These are phyloP conservation scores for Okapia johnstoni DNA, from an alignment of 2,113 vertebrate species.

Conservation along the genomic window DNA sequence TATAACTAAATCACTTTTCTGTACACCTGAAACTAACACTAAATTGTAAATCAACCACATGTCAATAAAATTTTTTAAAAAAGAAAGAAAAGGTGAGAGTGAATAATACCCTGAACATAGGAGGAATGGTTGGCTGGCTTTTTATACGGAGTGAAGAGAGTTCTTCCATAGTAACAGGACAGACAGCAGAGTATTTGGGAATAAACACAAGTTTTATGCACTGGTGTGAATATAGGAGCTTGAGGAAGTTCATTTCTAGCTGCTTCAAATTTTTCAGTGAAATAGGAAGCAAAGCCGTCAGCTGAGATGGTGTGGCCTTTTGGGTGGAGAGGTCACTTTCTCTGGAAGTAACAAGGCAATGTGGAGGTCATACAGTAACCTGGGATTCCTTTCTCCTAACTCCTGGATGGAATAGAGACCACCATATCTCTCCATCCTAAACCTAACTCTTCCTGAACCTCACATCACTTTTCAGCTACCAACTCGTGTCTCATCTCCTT, in stretches of 20 bases:
- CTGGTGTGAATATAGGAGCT: not conserved
- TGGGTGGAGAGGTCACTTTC: not conserved
- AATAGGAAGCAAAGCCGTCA: not conserved
- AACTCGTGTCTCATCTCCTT: not conserved
- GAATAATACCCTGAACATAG: not conserved
- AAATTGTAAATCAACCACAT: not conserved
- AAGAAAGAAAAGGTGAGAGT: not conserved
- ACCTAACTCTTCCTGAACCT: not conserved
- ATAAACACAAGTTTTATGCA: not conserved
- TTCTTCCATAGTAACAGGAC: not conserved
- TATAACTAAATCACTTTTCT: not conserved
- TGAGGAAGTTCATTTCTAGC: not conserved
- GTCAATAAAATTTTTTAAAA: not conserved
- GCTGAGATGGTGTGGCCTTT: not conserved
- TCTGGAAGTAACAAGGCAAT: not conserved
- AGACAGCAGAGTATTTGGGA: not conserved
- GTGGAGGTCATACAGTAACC: not conserved
- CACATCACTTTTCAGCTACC: not conserved
- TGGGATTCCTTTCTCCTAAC: not conserved
- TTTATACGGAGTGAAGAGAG: not conserved
- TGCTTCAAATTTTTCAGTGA: not conserved
- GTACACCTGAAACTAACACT: not conserved
- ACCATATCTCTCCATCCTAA: not conserved
- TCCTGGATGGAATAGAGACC: not conserved
- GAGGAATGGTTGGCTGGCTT: not conserved